Percentiles rank a stretch among this genome's conserved stretches.
Conservation (phyloP, 2,797 vertebrate genomes). For the Iguana delicatissima region DNA sequence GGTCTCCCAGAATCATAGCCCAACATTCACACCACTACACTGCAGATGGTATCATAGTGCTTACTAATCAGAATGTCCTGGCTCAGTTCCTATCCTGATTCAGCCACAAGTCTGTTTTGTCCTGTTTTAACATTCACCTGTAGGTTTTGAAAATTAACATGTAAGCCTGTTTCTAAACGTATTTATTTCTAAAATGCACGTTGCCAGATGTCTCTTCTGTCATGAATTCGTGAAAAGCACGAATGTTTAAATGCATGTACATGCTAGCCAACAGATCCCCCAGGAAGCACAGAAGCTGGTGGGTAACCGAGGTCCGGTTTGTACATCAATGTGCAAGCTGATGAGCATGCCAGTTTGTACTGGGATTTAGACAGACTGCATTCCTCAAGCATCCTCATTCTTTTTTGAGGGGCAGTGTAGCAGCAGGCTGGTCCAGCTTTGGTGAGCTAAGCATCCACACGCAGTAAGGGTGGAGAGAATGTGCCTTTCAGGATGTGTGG, state of each 20-base stretch:
- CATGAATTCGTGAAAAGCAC: too few relatives aligned
- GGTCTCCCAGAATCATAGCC: too few relatives aligned
- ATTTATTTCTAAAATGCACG: not conserved
- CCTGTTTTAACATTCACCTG: not conserved
- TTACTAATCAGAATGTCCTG: too few relatives aligned
- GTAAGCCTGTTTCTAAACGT: not conserved
- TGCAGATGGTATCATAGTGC: too few relatives aligned
- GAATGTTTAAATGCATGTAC: not conserved
- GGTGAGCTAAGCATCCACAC: too few relatives aligned
- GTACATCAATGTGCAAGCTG: not conserved
- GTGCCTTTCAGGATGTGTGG: not conserved
- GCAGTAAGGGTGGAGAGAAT: too few relatives aligned
- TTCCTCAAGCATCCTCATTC: not conserved
- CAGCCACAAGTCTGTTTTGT: not conserved
- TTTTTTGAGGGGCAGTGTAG: not conserved
- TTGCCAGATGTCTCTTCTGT: not conserved
- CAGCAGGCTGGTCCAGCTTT: not conserved
- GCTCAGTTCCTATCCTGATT: not conserved
- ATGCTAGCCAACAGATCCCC: not conserved
- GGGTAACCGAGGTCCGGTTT: too few relatives aligned
- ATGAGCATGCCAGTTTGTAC: not conserved
- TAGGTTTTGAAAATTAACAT: not conserved
- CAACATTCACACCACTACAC: too few relatives aligned
- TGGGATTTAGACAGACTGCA: not conserved
- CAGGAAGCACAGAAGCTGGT: not conserved